Evolutionary conservation across 1,140 invertebrate species (phyloP), one percentile per base, ranked within the genome.

Genomic region (Zaprionus africanus): DNA sequence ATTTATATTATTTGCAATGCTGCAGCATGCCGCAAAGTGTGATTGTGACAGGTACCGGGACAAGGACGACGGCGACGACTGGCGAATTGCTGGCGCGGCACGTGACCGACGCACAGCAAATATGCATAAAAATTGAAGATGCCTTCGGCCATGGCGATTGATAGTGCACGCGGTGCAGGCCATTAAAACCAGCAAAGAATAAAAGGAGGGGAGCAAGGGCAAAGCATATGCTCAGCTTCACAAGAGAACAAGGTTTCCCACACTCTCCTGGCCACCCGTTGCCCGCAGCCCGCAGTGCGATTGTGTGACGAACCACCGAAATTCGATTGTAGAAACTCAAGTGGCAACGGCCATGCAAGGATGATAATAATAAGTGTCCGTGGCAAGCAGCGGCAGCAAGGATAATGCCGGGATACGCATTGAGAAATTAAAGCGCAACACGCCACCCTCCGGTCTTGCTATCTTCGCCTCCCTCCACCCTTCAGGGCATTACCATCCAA

Each of bases 1-100:
- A 90, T 90, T 90, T 90, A 85, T 90, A 82, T 79, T 90, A 90
- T 90, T 90, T 85, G 79, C 85, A 75, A 80, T 90, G 86, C 82
- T 77, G 79, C 85, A 84, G 85, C 85, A 85, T 79, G 85, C 86
- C 81, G 85, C 85, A 90, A 90, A 85, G 85, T 90, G 85, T 90
- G 85, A 90, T 90, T 90, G 85, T 90, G 85, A 90, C 85, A 90
- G 85, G 85, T 90, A 90, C 81, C 53, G 69, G 43, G 46, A 38
- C 26, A 34, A 53, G 63, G 54, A 56, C 43, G 46, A 61, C 58
- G 59, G 76, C 41, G 22, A 62, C 28, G 36, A 62, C 64, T 60
- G 76, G 28, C 38, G 19, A 78, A 73, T 49, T 69, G 38, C 56
- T 62, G 66, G 46, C 65, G 38, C 57, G 85, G 73, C 85, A 90